Evolutionary conservation across 2,113 vertebrate genomes (phyloP), one percentile per base, ranked within the genome.

Genomic region (Cairina moschata): DNA sequence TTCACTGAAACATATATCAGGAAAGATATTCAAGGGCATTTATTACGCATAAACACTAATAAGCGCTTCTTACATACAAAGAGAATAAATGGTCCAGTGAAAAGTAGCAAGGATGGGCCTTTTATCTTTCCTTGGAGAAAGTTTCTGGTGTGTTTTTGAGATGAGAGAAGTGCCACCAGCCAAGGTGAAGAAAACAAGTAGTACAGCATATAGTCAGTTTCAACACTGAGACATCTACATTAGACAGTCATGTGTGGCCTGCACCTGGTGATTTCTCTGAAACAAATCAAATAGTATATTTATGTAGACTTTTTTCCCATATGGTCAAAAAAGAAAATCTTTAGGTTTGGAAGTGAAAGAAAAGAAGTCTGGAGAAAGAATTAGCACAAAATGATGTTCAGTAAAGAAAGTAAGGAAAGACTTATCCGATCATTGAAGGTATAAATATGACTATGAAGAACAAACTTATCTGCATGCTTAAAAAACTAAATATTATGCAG

Each of bases 61-160:
- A 40, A 36, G 31, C 52, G 48, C 14, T 32, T 76, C 28, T 71
- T 62, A 69, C 18, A 50, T 8, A 50, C 3, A 87, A 44, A 72
- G 31, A 42, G 50, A 48, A 65, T 1, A 29, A 40, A 40, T 29
- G 62, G 17, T 40, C 62, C 36, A 36, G 8, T 1, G 4, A 90
- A 85, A 93, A 3, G 11, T 6, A 58, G 8, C 0, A 6, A 66
- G 8, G 17, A 36, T 42, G 10, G 3, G 4, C 3, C 2, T 23
- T 13, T 84, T 40, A 63, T 59, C 42, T 75, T 93, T 81, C 56
- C 60, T 31, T 26, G 32, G 38, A 44, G 60, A 89, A 91, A 20
- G 20, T 40, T 83, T 13, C 8, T 9, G 36, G 7, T 25, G 32
- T 55, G 36, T 82, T 84, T 78, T n/a, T 75, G 71, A 86, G 44